These are phyloP conservation scores for Hypanus sabinus DNA, from an alignment of 2,113 vertebrate genomes.

Conservation along the genomic window DNA sequence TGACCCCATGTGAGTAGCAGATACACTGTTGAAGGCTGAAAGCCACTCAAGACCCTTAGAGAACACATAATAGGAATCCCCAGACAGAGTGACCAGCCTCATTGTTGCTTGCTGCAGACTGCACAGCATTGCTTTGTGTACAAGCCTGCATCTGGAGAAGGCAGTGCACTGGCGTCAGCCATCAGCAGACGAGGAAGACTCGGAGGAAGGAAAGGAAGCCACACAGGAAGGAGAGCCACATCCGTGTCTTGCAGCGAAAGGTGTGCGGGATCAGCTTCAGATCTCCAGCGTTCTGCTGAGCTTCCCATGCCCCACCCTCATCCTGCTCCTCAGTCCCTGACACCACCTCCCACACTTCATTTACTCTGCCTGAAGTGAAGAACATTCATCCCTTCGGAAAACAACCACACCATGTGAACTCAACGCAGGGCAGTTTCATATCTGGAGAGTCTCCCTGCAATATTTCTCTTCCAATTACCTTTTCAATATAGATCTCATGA, in stretches of 20 bases:
- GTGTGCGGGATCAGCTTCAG: background rate
- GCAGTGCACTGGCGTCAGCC: background rate
- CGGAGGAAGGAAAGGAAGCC: constrained; percentile 29
- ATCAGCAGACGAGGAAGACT: constrained; percentile 3
- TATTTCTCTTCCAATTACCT: background rate
- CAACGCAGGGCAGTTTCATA: background rate
- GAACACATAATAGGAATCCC: background rate
- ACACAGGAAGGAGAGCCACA: background rate
- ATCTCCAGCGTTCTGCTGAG: background rate
- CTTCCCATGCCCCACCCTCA: background rate
- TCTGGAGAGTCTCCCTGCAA: background rate
- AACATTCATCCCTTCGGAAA: background rate
- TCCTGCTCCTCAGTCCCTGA: background rate
- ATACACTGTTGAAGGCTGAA: background rate
- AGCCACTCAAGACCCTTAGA: background rate
- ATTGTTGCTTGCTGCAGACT: background rate
- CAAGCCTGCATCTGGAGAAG: background rate
- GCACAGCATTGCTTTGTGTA: background rate
- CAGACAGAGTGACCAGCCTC: background rate
- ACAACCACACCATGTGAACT: background rate
- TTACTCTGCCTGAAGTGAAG: background rate
- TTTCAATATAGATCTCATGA: background rate
- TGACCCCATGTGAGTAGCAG: background rate
- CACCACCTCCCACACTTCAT: background rate
- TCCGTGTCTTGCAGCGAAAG: background rate